Percentiles rank a stretch among this genome's conserved stretches.
These are phyloP conservation scores for Psilopogon haemacephalus DNA, from an alignment of 2,113 vertebrate genomes.

Conservation along the genomic window DNA sequence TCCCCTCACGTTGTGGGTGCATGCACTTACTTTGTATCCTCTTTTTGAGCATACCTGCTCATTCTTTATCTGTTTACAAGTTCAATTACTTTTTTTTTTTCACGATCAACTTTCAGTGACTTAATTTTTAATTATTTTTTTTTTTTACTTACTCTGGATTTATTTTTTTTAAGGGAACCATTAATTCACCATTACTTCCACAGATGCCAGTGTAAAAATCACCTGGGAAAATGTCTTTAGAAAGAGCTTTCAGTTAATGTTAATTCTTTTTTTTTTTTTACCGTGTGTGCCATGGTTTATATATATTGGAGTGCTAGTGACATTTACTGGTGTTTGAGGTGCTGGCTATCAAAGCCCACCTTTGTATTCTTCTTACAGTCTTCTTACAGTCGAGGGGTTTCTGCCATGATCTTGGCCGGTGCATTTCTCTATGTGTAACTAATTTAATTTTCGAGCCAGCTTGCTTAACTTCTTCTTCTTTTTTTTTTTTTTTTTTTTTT, in stretches of 20 bases:
- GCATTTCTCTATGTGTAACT: background rate
- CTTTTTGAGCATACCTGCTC: background rate
- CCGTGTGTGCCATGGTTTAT: background rate
- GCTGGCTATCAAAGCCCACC: background rate
- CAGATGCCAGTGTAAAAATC: background rate
- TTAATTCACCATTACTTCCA: background rate
- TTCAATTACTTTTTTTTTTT: background rate
- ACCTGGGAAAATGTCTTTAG: background rate
- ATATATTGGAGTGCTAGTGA: background rate
- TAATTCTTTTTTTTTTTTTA: background rate
- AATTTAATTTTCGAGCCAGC: background rate
- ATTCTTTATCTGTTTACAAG: background rate
- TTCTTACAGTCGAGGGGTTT: background rate
- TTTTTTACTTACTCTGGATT: background rate
- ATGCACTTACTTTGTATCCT: background rate
- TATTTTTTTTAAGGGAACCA: background rate
- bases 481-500: too few relatives aligned
- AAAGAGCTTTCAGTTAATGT: background rate
- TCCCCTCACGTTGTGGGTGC: background rate
- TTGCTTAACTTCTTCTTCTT: background rate
- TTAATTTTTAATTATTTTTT: background rate
- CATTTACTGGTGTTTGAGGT: background rate
- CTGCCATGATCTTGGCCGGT: accelerated
- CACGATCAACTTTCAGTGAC: background rate
- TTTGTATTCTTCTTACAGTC: background rate